Evolutionary conservation across 92 coral and sea anemone species (phyloP), one percentile per base, ranked within the genome.

Genomic region (Porites evermanni): DNA sequence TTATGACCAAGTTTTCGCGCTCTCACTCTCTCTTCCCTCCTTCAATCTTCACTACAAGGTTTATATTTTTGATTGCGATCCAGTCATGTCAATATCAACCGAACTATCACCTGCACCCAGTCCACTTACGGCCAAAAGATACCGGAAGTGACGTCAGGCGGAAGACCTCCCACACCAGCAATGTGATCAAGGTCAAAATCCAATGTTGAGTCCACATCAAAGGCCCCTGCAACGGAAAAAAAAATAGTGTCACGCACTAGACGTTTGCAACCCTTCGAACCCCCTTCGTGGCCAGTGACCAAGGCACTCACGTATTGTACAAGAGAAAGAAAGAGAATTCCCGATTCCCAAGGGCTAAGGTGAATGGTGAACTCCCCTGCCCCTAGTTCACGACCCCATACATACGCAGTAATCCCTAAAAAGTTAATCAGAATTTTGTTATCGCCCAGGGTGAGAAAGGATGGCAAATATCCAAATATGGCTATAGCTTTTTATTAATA

Each of bases 161-260:
- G 87, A 14, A 89, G 86, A 70, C 90, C 91, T 23, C 89, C 83
- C n/a, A 78, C 72, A 2, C 75, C 77, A 52, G 89, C 79, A 56
- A 92, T 86, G 24, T 92, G 93, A 32, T 92, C 95, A 56, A 92
- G 88, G 88, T 92, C 95, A 64, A 92, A 92, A 79, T 88, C 94
- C 86, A 92, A 69, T 5, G 95, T 83, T 3, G 95, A 89, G 82
- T 92, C 95, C 53, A 92, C 95, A 72, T 92, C 95, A 86, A 92
- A 92, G 3, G 95, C 86, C 11, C 79, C 95, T 64, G 81, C 53
- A 53, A 64, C 51, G 53, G 16, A 50, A 65, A n/a, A 53, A 19
- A 16, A 47, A 20, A 44, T 12, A 61, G 56, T 61, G 29, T 50
- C 21, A 38, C 47, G 47, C 47, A 38, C 47, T 7, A 38, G 47